These are phyloP conservation scores for Epinephelus fuscoguttatus DNA, from an alignment of 2,113 vertebrate genomes.

Conservation along the genomic window DNA sequence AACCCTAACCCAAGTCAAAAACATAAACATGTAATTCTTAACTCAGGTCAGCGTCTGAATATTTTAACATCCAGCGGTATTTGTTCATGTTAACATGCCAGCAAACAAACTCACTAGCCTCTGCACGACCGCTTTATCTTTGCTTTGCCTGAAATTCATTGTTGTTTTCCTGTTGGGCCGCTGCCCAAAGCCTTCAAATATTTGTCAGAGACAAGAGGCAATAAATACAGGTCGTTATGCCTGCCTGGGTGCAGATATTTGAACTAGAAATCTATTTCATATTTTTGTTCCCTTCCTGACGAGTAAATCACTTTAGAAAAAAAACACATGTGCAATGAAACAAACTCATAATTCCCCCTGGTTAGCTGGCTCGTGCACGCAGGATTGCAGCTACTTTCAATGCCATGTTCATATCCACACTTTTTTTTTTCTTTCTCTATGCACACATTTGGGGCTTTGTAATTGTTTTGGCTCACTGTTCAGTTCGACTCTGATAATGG, in stretches of 20 bases:
- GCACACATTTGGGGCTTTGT: constrained; percentile 45
- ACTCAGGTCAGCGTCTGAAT: not conserved
- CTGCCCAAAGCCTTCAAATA: constrained; percentile 53
- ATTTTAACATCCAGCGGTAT: constrained; percentile 12
- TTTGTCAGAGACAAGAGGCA: constrained; percentile 54
- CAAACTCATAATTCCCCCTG: constrained; percentile 50
- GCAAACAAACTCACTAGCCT: constrained; percentile 1
- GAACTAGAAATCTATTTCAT: constrained; percentile 60
- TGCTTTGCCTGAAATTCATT: constrained; percentile 31
- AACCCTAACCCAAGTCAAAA: not conserved
- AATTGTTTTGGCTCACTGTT: constrained; percentile 56
- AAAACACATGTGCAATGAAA: constrained; percentile 55
- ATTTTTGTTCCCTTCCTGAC: constrained; percentile 9
- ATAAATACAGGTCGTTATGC: constrained; percentile 70
- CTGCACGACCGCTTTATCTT: constrained; percentile 22
- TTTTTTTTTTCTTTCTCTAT: not conserved
- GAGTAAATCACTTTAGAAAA: constrained; percentile 45
- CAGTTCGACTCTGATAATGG: constrained; percentile 47
- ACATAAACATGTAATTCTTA: not conserved
- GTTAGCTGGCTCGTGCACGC: constrained; percentile 29
- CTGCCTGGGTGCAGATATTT: constrained; percentile 63
- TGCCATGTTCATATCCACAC: constrained; percentile 29
- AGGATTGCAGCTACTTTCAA: constrained; percentile 44
- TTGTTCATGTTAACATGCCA: not conserved
- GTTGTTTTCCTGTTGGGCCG: constrained; percentile 52